These are phyloP conservation scores for Xestobium rufovillosum DNA, from an alignment of 2,888 invertebrate genomes.

Conservation along the genomic window DNA sequence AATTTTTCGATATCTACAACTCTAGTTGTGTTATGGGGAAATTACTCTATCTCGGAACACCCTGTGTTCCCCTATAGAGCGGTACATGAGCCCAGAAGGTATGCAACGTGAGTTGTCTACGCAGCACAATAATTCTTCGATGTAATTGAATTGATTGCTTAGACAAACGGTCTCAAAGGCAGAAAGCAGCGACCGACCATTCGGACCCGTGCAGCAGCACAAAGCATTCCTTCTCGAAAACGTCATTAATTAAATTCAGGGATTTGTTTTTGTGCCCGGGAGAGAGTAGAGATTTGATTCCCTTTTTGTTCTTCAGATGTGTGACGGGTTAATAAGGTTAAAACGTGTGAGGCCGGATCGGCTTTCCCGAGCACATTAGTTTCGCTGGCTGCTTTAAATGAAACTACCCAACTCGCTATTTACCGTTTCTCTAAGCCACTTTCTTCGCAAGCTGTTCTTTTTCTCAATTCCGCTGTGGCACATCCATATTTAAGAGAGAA, in stretches of 20 bases:
- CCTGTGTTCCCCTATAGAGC: too few relatives aligned
- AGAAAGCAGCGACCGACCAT: constrained; percentile 26
- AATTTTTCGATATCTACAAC: too few relatives aligned
- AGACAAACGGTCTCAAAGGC: constrained; percentile 42
- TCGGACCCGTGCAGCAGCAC: constrained; percentile 29
- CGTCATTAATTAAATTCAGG: constrained; percentile 45
- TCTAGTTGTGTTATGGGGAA: too few relatives aligned
- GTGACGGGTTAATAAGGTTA: constrained; percentile 37
- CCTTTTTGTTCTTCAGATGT: constrained; percentile 37
- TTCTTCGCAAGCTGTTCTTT: too few relatives aligned
- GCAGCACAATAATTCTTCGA: constrained; percentile 36
- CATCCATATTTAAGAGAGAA: constrained; percentile 22
- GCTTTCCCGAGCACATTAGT: too few relatives aligned
- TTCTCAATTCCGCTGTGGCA: too few relatives aligned
- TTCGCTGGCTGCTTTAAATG: too few relatives aligned
- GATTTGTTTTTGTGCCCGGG: constrained; percentile 38
- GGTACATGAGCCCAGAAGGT: too few relatives aligned
- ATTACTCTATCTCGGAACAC: too few relatives aligned
- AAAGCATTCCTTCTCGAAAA: constrained; percentile 43
- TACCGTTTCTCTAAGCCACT: too few relatives aligned
- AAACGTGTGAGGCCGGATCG: constrained; percentile 33
- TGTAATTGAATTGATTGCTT: constrained; percentile 44
- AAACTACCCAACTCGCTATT: too few relatives aligned
- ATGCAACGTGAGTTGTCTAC: too few relatives aligned
- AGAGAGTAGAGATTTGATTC: constrained; percentile 38